These are phyloP conservation scores for Rhynchotus rufescens DNA, from an alignment of 2,797 vertebrate species.

Conservation along the genomic window DNA sequence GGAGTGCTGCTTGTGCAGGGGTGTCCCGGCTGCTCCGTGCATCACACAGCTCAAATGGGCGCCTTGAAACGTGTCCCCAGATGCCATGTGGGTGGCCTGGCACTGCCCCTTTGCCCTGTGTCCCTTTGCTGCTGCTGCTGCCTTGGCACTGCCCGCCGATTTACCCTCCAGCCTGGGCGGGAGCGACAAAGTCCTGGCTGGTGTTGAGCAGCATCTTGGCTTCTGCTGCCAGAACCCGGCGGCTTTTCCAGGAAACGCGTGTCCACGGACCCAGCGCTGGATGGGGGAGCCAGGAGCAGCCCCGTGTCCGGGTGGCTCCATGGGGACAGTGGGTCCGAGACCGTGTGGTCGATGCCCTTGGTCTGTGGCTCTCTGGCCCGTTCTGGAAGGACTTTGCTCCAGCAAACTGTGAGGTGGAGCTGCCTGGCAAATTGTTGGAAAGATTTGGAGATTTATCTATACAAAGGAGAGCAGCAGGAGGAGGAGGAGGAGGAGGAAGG, in stretches of 20 bases:
- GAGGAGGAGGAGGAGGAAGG: too few relatives aligned
- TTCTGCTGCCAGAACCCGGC: not conserved
- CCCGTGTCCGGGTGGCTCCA: not conserved
- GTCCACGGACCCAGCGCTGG: too few relatives aligned
- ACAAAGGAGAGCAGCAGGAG: not conserved
- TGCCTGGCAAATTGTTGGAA: not conserved
- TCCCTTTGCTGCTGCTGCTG: not conserved
- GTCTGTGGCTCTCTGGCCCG: not conserved
- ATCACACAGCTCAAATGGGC: not conserved
- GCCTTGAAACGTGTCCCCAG: too few relatives aligned
- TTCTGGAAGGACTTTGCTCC: not conserved
- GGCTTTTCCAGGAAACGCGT: not conserved
- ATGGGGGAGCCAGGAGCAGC: not conserved
- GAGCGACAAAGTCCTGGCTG: too few relatives aligned
- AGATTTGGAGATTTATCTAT: not conserved
- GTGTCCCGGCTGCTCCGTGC: not conserved
- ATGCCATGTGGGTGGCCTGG: not conserved
- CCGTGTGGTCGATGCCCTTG: accelerated
- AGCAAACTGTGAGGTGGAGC: not conserved
- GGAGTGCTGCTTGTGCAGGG: not conserved
- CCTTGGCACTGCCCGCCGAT: not conserved
- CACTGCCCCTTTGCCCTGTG: not conserved
- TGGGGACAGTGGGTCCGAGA: accelerated
- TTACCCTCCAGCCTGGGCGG: too few relatives aligned
- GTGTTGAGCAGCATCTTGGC: not conserved